Percentiles rank a stretch among this genome's conserved stretches.
These are phyloP conservation scores for Metallyticus violacea DNA, from an alignment of 2,888 invertebrate genomes.

Conservation along the genomic window DNA sequence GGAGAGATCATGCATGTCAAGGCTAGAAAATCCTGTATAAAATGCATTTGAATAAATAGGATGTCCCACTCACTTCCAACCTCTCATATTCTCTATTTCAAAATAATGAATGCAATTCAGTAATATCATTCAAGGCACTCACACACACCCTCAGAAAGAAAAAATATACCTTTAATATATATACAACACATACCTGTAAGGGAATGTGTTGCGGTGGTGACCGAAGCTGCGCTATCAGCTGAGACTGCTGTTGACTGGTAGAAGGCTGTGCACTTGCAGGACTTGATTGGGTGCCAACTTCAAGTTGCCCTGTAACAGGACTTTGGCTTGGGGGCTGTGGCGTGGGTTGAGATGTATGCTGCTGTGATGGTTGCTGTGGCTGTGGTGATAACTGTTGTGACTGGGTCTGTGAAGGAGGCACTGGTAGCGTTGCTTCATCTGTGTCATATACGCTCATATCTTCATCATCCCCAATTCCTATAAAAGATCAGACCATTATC, in stretches of 20 bases:
- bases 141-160: too few relatives aligned
- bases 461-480: slow-evolving; percentile 63
- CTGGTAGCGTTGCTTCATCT: slow-evolving; percentile 31
- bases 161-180: too few relatives aligned
- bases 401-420: slow-evolving; percentile 34
- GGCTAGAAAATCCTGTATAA: too few relatives aligned
- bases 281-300: slow-evolving; percentile 27
- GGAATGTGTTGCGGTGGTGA: slow-evolving; percentile 35
- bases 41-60: too few relatives aligned
- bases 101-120: too few relatives aligned
- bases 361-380: slow-evolving; percentile 34
- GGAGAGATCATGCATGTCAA: too few relatives aligned
- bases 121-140: too few relatives aligned
- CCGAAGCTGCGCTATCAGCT: slow-evolving; percentile 41
- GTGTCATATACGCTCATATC: slow-evolving; percentile 47
- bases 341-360: slow-evolving; percentile 31
- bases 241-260: slow-evolving; percentile 39
- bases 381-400: slow-evolving; percentile 29
- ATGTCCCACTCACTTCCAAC: too few relatives aligned
- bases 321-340: neutral
- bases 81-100: too few relatives aligned
- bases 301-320: slow-evolving; percentile 16
- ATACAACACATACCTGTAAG: slow-evolving; percentile 30
- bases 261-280: neutral
- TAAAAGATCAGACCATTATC: slow-evolving; percentile 4